Base-by-base conservation (phyloP, 1,140 invertebrate genomes). In the Varroa destructor region DNA sequence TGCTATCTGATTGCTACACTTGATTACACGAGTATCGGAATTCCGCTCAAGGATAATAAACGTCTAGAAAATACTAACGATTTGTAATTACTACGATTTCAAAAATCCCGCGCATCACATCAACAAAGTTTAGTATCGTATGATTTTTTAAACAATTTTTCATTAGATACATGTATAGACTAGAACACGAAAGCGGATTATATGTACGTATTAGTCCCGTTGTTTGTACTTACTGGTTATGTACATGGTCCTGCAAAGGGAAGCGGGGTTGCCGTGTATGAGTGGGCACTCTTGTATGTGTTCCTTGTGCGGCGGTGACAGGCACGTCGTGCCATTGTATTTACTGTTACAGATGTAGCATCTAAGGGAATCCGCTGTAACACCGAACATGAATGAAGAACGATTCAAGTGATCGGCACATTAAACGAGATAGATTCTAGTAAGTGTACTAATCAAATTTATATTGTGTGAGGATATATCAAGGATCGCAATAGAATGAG, bases 301-400 rank as follows among this genome's bases (percentile, higher is more conserved):
- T 12, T 67, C 61, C 46, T 67, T 67, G 36, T 67, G 61, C 12
- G 61, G 61, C 46, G 61, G 61, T 40, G 61, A 67, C 61, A 67
- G 36, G 61, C 61, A 67, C 5, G n/a, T 40, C 61, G 61, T 25
- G 8, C 61, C 61, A 37, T 67, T 67, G 61, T 67, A 67, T 67
- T 67, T 67, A 37, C 61, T 67, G 61, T 67, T 67, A 37, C 61
- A 67, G 46, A 67, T 67, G 61, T 67, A 67, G 36, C 61, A 67
- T 8, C 40, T 14, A 40, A 67, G 12, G 5, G 61, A 40, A 36
- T 67, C 61, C 40, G 61, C 61, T 67, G 36, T 2, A 58, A n/a
- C 10, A 40, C 1, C 37, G 37, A n/a, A 37, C 14, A 67, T 8
- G 46, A 51, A 8, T 5, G 46, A 51, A 51, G 46, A 51, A 51